These are phyloP conservation scores for Mythimna pallens DNA, from an alignment of 2,888 invertebrate genomes.

Conservation along the genomic window DNA sequence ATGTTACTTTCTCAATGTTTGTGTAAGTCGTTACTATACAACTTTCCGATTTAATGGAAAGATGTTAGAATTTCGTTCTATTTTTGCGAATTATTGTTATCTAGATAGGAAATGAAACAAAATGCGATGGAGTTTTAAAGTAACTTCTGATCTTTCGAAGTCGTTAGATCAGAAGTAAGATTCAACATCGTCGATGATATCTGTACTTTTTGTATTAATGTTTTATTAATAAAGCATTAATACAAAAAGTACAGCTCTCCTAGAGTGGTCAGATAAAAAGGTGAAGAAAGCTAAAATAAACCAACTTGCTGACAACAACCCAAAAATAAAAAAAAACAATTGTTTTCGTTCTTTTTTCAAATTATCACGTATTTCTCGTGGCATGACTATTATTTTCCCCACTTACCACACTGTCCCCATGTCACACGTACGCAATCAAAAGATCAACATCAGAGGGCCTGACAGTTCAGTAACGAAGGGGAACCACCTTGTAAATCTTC, in stretches of 20 bases:
- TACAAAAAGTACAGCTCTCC: too few relatives aligned
- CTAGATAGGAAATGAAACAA: background rate
- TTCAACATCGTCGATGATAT: background rate
- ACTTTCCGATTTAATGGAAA: background rate
- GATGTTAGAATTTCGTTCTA: background rate
- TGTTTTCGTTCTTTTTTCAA: constrained; percentile 22
- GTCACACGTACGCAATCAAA: constrained; percentile 71
- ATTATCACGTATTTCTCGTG: constrained; percentile 20
- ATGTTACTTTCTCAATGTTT: background rate
- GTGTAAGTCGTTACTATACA: background rate
- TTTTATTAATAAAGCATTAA: too few relatives aligned
- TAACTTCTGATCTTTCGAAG: background rate
- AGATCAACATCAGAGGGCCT: constrained; percentile 66
- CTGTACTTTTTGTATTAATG: background rate
- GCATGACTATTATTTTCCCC: constrained; percentile 39
- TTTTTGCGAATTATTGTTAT: background rate
- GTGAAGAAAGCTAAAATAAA: background rate
- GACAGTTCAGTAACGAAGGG: constrained; percentile 72
- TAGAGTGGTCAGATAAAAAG: background rate
- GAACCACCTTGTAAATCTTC: constrained; percentile 58
- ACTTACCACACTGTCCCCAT: constrained; percentile 52
- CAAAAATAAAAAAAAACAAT: background rate
- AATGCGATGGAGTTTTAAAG: background rate
- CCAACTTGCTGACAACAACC: background rate
- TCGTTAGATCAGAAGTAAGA: background rate